Evolutionary conservation across 2,113 vertebrate genomes (phyloP).

Genomic region (Anhinga anhinga): DNA sequence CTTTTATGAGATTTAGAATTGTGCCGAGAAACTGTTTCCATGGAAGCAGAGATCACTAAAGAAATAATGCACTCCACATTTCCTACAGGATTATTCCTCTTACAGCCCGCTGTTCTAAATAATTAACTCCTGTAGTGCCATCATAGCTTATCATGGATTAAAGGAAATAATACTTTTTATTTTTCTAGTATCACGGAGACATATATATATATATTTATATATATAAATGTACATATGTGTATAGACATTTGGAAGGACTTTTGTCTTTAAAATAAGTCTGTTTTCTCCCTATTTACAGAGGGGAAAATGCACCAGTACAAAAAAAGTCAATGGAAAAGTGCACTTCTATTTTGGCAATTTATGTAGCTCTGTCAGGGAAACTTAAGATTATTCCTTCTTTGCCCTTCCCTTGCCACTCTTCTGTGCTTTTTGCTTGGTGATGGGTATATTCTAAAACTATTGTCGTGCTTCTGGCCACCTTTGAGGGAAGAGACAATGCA

Average conservation of each 20-base stretch:
- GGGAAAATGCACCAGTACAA: neutral
- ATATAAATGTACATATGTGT: too few relatives aligned
- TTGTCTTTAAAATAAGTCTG: neutral
- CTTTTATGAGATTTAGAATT: slow-evolving; percentile 41
- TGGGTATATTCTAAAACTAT: neutral
- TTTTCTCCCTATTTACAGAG: neutral
- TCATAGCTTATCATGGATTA: neutral
- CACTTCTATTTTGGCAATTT: neutral
- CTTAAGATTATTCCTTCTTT: neutral
- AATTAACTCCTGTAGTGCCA: slow-evolving; percentile 14
- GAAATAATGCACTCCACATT: slow-evolving; percentile 11
- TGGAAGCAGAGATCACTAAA: slow-evolving; percentile 58
- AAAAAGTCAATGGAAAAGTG: neutral
- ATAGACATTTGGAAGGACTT: neutral
- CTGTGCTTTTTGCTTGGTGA: neutral
- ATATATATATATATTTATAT: neutral
- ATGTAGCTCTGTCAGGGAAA: neutral
- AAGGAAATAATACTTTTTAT: neutral
- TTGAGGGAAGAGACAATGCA: neutral
- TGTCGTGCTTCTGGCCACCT: neutral
- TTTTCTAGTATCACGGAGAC: neutral
- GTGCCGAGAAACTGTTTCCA: slow-evolving; percentile 64
- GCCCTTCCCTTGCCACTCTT: neutral
- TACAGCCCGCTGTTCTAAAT: slow-evolving; percentile 8
- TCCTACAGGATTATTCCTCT: slow-evolving; percentile 39